A percentile compares a stretch with the other conserved stretches of the same genome.
Conservation (phyloP, 2,113 vertebrate genomes). For the Coracopsis vasa region DNA sequence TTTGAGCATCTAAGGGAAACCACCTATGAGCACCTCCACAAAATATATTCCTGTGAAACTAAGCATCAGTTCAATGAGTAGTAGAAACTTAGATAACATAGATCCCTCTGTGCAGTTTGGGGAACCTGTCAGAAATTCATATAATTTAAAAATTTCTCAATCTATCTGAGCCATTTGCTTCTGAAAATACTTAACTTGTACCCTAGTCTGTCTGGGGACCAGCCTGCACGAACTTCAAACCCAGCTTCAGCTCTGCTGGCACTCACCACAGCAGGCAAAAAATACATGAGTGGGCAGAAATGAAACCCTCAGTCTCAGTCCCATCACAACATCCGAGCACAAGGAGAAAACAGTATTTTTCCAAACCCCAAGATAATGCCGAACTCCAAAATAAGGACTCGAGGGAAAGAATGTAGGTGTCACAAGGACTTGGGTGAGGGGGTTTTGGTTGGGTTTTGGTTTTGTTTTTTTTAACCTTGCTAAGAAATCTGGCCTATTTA, state of each 20-base stretch:
- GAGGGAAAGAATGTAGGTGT: not conserved
- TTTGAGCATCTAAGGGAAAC: not conserved
- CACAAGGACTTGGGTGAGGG: not conserved
- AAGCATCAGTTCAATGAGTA: not conserved
- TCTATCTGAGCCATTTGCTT: not conserved
- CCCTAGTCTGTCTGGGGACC: not conserved
- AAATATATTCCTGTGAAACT: not conserved
- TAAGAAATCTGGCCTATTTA: slow-evolving; percentile 55
- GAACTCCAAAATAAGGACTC: not conserved
- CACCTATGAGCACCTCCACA: not conserved
- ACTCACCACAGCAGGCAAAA: not conserved
- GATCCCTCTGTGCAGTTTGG: not conserved
- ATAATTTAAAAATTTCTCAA: not conserved
- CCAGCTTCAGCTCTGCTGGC: not conserved
- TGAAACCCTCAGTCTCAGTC: not conserved
- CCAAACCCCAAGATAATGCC: fast-evolving
- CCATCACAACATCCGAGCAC: fast-evolving
- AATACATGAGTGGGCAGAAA: fast-evolving
- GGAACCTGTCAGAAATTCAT: not conserved
- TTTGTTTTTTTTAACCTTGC: not conserved
- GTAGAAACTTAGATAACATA: not conserved
- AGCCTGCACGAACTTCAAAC: not conserved
- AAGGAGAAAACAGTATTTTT: not conserved
- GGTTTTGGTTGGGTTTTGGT: no score
- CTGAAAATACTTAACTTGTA: not conserved